phyloP scores from a whole-genome alignment of 2,113 vertebrate species.

The Odocoileus hemionus region DNA sequence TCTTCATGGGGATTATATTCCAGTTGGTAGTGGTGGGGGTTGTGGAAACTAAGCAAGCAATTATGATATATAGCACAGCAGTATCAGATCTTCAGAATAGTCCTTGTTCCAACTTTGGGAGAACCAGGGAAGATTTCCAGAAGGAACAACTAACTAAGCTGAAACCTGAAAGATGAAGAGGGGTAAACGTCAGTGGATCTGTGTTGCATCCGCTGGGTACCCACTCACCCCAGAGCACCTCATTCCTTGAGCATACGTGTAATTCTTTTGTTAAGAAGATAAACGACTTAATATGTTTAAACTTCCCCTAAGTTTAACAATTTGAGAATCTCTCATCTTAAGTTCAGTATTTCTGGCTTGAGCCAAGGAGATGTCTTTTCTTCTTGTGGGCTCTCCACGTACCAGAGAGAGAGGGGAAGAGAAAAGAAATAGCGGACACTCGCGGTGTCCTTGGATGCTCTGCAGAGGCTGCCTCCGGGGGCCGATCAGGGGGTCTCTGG shows the following conservation, averaged over 20 bases:
- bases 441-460: not conserved
- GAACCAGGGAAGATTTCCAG: not conserved
- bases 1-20: not conserved
- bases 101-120: not conserved
- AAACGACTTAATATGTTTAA: not conserved
- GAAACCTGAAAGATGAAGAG: not conserved
- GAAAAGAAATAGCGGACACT: too few relatives aligned
- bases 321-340: not conserved
- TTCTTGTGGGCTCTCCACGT: not conserved
- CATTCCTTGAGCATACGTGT: not conserved
- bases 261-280: not conserved
- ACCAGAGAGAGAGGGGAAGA: not conserved
- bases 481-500: not conserved
- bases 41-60: not conserved
- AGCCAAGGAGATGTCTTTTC: not conserved
- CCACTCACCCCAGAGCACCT: not conserved
- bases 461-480: not conserved
- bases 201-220: not conserved
- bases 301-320: not conserved
- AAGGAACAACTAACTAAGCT: not conserved
- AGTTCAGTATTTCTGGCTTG: not conserved
- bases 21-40: too few relatives aligned
- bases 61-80: not conserved
- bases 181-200: rapidly evolving
- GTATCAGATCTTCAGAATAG: not conserved